Percentiles rank a stretch among this genome's conserved stretches.
phyloP scores from a whole-genome alignment of 92 coral and sea anemone genomes.

The Epizoanthus stellaris region DNA sequence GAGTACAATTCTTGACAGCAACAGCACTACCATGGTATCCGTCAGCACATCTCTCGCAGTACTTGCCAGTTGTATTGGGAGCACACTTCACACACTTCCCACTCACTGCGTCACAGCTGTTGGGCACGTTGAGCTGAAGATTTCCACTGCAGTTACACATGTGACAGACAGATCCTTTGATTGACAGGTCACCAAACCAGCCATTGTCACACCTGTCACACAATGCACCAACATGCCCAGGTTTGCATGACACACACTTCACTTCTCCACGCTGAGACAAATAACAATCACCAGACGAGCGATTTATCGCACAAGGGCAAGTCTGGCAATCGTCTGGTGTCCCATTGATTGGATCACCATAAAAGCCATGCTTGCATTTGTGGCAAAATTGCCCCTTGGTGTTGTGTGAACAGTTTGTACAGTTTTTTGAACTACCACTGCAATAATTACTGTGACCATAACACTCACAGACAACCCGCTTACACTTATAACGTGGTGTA shows the following conservation, averaged over 20 bases:
- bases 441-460: slow-evolving; percentile 48
- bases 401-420: slow-evolving; percentile 49
- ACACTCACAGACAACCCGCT: slow-evolving; percentile 19
- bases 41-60: slow-evolving; percentile 59
- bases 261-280: neutral
- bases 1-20: slow-evolving; percentile 64
- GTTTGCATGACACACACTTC: slow-evolving; percentile 34
- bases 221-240: slow-evolving; percentile 44
- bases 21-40: slow-evolving; percentile 66
- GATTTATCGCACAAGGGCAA: slow-evolving; percentile 8
- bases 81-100: slow-evolving; percentile 60
- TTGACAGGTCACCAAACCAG: slow-evolving; percentile 64
- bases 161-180: slow-evolving; percentile 20
- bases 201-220: slow-evolving; percentile 64
- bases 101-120: slow-evolving; percentile 58
- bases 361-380: slow-evolving; percentile 54
- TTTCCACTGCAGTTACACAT: slow-evolving; percentile 67
- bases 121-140: slow-evolving; percentile 36
- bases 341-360: slow-evolving; percentile 61
- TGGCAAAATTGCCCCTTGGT: slow-evolving; percentile 54
- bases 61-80: slow-evolving; percentile 49
- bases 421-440: slow-evolving; percentile 43
- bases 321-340: slow-evolving; percentile 26
- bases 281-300: slow-evolving; percentile 25
- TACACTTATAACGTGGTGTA: neutral